Base-by-base conservation (phyloP, 2,888 invertebrate genomes). In the Napeogenes sylphis region DNA sequence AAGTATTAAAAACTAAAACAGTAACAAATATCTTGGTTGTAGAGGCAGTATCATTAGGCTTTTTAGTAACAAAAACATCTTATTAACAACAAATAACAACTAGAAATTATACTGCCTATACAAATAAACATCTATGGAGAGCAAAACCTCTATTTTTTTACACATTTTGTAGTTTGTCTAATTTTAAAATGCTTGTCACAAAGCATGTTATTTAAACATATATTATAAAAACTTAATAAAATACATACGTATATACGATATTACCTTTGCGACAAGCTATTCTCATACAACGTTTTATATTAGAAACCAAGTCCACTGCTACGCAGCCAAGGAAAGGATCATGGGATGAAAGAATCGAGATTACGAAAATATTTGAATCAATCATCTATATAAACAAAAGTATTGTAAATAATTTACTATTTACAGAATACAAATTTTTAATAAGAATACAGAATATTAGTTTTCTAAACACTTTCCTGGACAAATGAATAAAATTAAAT, bases 231-330 rank as follows among this genome's bases (percentile, higher is more conserved):
- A 33, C 21, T 61, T 57, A 46, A 73, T 70, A 75, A 75, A 71
- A 75, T 75, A 77, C 75, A 77, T 75, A 72, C 76, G 68, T 72
- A 76, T 73, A 74, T 69, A 70, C 70, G 68, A 73, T 71, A 78
- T 87, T 86, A 87, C 84, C 90, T 89, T 88, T 85, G 86, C 82
- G 85, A 89, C 87, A 90, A 90, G 88, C 87, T 83, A 84, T 82
- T 80, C 75, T 81, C 55, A 60, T 77, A 83, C 75, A 77, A 75
- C 77, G 72, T 77, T 73, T 83, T 83, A 88, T 87, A 88, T 81
- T 82, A 85, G 88, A 89, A 87, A 90, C 88, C 88, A 90, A 90
- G 82, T 85, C 89, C 90, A 90, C 88, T 85, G 90, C 90, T 90
- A 89, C 87, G 81, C 87, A 86, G 89, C 88, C 88, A 83, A 76